Base-by-base conservation (phyloP, 2,888 invertebrate genomes). In the Hesperia comma region DNA sequence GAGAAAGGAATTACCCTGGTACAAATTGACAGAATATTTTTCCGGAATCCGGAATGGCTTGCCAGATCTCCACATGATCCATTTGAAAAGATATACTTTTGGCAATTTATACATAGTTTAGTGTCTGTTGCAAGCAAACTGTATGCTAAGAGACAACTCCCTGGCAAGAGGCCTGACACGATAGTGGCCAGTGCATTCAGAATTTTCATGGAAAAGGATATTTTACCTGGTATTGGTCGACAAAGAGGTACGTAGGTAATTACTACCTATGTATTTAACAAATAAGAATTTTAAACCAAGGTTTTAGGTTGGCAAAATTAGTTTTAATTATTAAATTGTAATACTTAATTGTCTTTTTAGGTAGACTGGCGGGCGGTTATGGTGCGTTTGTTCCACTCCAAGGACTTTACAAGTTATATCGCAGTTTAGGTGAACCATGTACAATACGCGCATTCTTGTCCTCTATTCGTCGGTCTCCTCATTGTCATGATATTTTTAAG, bases 31-130 rank as follows among this genome's bases (percentile, higher is more conserved):
- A 77, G 80, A 54, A 80, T 92, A 69, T 86, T 93, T 71, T 84
- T 90, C 70, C 75, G 85, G 69, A 93, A 94, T 74, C 88, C 88
- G 0, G 84, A 86, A 61, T 92, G 92, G 86, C 81, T 93, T 1
- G 79, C 93, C 1, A 86, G 83, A 66, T 79, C 80, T 4, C 79
- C 87, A 0, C 93, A 94, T 73, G 75, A 92, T 74, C 95, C 95
- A 0, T 95, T 94, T 75, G 94, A 94, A 74, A 91, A 88, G 72
- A 90, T 95, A 74, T 93, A 94, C 78, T 94, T 93, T 75, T 95
- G 94, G 94, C 95, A 95, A 79, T 94, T 94, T 79, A 67, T 94
- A 41, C 94, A 94, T 69, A 91, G 93, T 41, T 73, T 95, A 12
- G 83, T 95, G 68, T 87, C 93, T 46, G 84, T 93, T 32, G 89